Percentiles rank a stretch among this genome's conserved stretches.
Conservation (phyloP, 2,888 invertebrate species). For the Actias luna region DNA sequence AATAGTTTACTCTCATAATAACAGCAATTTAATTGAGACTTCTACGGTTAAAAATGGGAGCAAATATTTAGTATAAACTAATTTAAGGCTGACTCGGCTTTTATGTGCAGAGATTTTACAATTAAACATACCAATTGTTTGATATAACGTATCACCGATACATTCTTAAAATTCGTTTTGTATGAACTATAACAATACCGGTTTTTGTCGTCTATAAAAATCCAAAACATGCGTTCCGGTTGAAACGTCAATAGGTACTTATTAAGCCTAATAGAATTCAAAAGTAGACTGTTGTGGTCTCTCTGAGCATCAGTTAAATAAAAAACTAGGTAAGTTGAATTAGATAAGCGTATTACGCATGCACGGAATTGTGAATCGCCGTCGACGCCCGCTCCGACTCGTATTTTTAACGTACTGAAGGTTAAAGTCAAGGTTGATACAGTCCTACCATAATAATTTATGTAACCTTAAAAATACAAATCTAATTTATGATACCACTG, state of each 20-base stretch:
- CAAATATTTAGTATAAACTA: not conserved
- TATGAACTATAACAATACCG: not conserved
- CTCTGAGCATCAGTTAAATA: not conserved
- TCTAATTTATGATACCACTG: not conserved
- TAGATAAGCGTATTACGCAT: conserved; percentile 18
- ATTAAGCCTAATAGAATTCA: conserved; percentile 2
- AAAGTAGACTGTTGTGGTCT: not conserved
- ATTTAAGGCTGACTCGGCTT: not conserved
- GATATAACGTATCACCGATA: too few relatives aligned
- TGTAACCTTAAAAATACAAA: not conserved
- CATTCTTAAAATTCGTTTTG: too few relatives aligned
- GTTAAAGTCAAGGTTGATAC: conserved; percentile 21
- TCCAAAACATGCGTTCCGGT: not conserved
- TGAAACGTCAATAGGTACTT: not conserved
- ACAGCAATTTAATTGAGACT: not conserved
- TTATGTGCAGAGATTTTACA: not conserved
- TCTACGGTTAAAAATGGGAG: not conserved
- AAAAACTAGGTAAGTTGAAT: conserved; percentile 15
- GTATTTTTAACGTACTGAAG: conserved; percentile 15
- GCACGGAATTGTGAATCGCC: conserved; percentile 16
- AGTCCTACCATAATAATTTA: conserved; percentile 4
- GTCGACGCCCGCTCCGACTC: conserved; percentile 10
- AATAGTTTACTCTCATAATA: not conserved
- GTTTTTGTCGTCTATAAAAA: not conserved
- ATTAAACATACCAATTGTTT: not conserved